Evolutionary conservation across 2,113 vertebrate species (phyloP).

Genomic region (Clarias gariepinus): DNA sequence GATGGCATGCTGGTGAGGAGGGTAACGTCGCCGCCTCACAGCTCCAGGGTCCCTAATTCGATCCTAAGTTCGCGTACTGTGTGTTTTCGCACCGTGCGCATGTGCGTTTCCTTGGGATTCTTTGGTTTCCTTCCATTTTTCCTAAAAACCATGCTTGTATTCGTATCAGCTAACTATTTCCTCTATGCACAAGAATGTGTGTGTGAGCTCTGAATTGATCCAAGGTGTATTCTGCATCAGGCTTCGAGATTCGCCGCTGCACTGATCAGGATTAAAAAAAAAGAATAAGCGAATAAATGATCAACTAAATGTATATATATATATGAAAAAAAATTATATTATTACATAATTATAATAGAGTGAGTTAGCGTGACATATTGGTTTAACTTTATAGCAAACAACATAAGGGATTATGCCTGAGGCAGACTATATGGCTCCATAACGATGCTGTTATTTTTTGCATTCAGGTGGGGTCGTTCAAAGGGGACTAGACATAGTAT

Average conservation of each 20-base stretch:
- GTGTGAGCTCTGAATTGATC: background rate
- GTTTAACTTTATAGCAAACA: background rate
- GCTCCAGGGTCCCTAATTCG: background rate
- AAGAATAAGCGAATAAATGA: background rate
- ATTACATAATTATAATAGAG: background rate
- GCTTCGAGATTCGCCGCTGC: background rate
- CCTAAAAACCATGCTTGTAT: background rate
- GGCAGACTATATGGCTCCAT: background rate
- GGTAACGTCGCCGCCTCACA: background rate
- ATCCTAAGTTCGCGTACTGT: background rate
- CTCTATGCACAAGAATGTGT: too few relatives aligned
- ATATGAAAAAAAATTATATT: too few relatives aligned
- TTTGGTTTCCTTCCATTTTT: background rate
- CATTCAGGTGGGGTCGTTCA: background rate
- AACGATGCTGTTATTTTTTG: background rate
- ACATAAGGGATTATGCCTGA: background rate
- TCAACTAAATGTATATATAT: background rate
- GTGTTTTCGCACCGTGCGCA: background rate
- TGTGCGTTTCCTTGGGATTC: background rate
- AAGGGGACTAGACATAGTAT: conserved; percentile 1
- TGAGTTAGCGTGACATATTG: background rate
- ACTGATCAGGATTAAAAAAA: background rate
- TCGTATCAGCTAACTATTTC: background rate
- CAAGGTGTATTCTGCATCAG: background rate
- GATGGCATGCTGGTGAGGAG: background rate